Percentiles rank a stretch among this genome's conserved stretches.
Conservation (phyloP, 2,113 vertebrate species). For the Rousettus leschenaultii region DNA sequence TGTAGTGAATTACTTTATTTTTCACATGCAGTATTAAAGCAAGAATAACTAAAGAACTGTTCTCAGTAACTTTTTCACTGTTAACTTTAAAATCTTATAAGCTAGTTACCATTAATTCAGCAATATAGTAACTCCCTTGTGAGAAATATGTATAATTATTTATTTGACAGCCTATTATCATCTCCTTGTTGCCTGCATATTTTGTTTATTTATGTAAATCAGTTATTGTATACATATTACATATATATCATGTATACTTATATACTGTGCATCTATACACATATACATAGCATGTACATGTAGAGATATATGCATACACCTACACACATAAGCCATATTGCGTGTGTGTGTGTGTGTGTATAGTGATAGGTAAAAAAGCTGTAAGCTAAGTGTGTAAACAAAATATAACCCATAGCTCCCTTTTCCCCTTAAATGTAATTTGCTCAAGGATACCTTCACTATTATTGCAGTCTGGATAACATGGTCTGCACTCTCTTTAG, state of each 20-base stretch:
- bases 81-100: constrained; percentile 3
- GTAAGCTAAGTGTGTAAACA: neutral
- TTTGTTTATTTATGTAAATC: neutral
- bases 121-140: neutral
- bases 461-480: neutral
- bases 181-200: neutral
- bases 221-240: neutral
- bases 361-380: neutral
- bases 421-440: neutral
- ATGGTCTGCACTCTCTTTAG: neutral
- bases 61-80: neutral
- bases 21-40: neutral
- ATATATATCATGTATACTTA: neutral
- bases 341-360: neutral
- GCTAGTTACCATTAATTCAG: neutral
- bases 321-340: neutral
- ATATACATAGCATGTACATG: too few species aligned
- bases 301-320: too few species aligned
- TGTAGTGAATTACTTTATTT: neutral
- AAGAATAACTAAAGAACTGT: neutral
- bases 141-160: neutral
- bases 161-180: neutral
- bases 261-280: neutral
- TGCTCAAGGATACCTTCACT: neutral
- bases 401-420: neutral